Evolutionary conservation across 1,140 invertebrate species (phyloP).

Genomic region (Colletes gigas): DNA sequence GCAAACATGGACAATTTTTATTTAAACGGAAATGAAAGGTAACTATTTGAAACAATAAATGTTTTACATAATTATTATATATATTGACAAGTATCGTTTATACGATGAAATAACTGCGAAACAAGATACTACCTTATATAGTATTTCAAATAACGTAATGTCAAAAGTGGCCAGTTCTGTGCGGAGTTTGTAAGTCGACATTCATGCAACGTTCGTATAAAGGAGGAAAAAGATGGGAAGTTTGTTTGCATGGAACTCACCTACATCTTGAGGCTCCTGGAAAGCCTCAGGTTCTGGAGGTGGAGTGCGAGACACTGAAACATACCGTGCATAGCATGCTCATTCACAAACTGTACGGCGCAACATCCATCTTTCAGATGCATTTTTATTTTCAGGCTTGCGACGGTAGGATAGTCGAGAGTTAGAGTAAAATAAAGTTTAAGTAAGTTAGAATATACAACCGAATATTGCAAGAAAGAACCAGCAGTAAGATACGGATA

Average conservation of each 20-base stretch:
- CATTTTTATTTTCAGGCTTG: constrained; percentile 29
- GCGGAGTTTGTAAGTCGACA: not conserved
- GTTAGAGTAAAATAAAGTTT: constrained; percentile 31
- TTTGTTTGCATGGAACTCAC: constrained; percentile 67
- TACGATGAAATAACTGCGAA: too few relatives aligned
- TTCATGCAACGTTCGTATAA: constrained; percentile 9
- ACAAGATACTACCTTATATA: too few relatives aligned
- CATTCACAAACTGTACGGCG: constrained; percentile 74
- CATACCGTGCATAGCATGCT: constrained; percentile 80
- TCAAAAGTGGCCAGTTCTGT: too few relatives aligned
- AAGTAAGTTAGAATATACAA: constrained; percentile 29
- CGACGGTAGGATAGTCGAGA: constrained; percentile 35
- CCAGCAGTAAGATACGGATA: constrained; percentile 27
- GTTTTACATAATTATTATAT: too few relatives aligned
- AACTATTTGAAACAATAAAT: too few relatives aligned
- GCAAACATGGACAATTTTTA: too few relatives aligned
- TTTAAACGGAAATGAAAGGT: too few relatives aligned
- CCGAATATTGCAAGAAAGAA: constrained; percentile 51
- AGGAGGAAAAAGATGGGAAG: constrained; percentile 1
- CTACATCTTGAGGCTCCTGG: constrained; percentile 77
- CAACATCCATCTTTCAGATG: constrained; percentile 48
- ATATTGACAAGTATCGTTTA: too few relatives aligned
- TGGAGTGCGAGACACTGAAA: constrained; percentile 81
- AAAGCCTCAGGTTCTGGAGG: constrained; percentile 78
- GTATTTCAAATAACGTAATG: too few relatives aligned